Evolutionary conservation across 64 coral and sea anemone genomes (phyloP), one percentile per base, ranked within the genome.

Genomic region (Dendrophyllia cribrosa): DNA sequence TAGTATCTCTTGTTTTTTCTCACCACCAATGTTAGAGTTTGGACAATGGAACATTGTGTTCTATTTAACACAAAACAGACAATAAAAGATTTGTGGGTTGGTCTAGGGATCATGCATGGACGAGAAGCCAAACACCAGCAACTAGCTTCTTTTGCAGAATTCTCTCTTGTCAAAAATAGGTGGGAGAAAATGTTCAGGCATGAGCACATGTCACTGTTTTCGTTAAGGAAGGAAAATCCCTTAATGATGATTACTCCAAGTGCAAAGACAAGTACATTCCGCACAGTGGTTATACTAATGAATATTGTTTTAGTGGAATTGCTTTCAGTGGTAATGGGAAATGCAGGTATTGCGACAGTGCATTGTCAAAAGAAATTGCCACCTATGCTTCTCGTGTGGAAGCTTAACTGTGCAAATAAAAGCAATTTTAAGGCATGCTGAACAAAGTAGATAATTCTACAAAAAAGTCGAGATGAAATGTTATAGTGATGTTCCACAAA

Each of bases 301-400:
- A 56, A 59, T 64, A 52, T 81, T 81, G 79, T 62, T 83, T 60
- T 45, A 66, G 79, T 83, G 79, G 79, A 65, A 48, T 83, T 65
- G 63, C 76, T 82, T 80, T 91, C n/a, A 74, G 47, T 58, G 43
- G 22, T 6, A 13, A 82, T 73, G 78, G 49, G 14, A 82, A 91
- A 45, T 83, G 89, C 46, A 91, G 16, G 66, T 91, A 91, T 59
- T 91, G 89, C 64, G 55, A 82, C 9, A 84, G 74, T 78, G 48
- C 4, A 65, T 73, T 78, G 34, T 89, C 87, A 89, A 78, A 89
- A 19, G 87, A 89, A 89, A 89, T 89, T 77, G 87, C 74, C 73
- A 77, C 74, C 48, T 67, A 34, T 78, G 44, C 87, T 89, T 65
- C 87, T 77, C n/a, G n/a, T 64, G 8, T 89, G 87, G 87, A 76